These are phyloP conservation scores for Hippasteria phrygiana DNA, from an alignment of 53 echinoderm and acorn worm species.

Conservation along the genomic window DNA sequence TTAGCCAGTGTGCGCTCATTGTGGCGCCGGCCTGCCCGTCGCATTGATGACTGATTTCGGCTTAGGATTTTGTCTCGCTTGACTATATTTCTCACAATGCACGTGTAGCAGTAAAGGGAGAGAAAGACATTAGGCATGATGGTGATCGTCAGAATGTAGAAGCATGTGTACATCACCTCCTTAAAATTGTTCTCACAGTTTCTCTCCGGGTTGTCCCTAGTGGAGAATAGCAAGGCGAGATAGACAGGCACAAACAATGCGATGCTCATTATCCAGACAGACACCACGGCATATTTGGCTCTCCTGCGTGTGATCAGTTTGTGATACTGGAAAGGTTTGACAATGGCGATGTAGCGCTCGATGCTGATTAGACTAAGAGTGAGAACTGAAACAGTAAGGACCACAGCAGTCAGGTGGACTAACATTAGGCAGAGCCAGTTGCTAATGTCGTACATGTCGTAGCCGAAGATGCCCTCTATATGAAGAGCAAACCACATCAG, in stretches of 20 bases:
- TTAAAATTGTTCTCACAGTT: slow-evolving; percentile 1
- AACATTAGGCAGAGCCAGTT: slow-evolving; percentile 57
- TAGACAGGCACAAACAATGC: slow-evolving; percentile 36
- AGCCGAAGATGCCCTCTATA: slow-evolving; percentile 43
- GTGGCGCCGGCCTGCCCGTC: slow-evolving; percentile 1
- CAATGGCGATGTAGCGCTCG: slow-evolving; percentile 83
- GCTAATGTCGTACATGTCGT: not conserved
- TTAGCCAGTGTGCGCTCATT: slow-evolving; percentile 74
- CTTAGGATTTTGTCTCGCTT: slow-evolving; percentile 38
- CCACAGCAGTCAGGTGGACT: slow-evolving; percentile 66
- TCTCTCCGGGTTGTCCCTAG: not conserved
- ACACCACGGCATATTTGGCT: slow-evolving; percentile 19
- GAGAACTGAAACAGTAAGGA: slow-evolving; percentile 69
- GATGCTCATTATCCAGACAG: not conserved
- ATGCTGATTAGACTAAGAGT: slow-evolving; percentile 77
- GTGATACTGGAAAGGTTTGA: slow-evolving; percentile 76
- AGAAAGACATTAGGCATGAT: slow-evolving; percentile 81
- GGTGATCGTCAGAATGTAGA: slow-evolving; percentile 32
- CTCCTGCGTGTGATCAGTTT: slow-evolving; percentile 4
- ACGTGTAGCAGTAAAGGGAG: slow-evolving; percentile 75
- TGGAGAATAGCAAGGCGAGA: not conserved
- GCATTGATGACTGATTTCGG: slow-evolving; percentile 9
- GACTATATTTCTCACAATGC: slow-evolving; percentile 64
- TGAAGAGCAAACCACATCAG: slow-evolving; percentile 71
- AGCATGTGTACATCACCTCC: slow-evolving; percentile 1